phyloP scores from a whole-genome alignment of 2,113 vertebrate genomes.

The Lynx canadensis region DNA sequence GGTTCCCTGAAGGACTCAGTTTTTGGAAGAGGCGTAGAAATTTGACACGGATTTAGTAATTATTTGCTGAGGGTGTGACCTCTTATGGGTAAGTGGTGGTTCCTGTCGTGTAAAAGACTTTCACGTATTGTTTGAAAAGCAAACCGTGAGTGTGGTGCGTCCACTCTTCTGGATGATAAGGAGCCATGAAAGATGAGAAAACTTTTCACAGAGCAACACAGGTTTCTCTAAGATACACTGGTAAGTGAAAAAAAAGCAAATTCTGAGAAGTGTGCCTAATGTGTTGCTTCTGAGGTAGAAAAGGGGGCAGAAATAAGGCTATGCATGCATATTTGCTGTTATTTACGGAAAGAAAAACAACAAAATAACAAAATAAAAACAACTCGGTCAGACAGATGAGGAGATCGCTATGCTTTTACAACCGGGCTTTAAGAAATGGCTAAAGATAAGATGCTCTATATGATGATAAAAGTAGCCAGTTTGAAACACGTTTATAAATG shows the following conservation, averaged over 20 bases:
- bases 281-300: not conserved
- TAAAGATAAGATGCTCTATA: not conserved
- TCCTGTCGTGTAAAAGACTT: not conserved
- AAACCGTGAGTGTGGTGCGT: too few relatives aligned
- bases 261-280: accelerated
- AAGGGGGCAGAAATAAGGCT: not conserved
- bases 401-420: not conserved
- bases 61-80: not conserved
- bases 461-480: not conserved
- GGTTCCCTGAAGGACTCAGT: not conserved
- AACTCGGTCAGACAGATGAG: not conserved
- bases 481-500: not conserved
- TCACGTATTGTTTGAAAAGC: not conserved
- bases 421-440: not conserved
- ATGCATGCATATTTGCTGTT: not conserved
- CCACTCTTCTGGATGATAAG: not conserved
- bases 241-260: not conserved
- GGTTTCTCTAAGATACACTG: accelerated
- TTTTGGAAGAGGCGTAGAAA: not conserved
- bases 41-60: not conserved
- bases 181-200: not conserved
- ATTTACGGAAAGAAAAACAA: not conserved
- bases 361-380: not conserved
- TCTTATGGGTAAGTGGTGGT: accelerated
- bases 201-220: accelerated